phyloP scores from a whole-genome alignment of 2,888 invertebrate species.

The Poecilus cupreus region DNA sequence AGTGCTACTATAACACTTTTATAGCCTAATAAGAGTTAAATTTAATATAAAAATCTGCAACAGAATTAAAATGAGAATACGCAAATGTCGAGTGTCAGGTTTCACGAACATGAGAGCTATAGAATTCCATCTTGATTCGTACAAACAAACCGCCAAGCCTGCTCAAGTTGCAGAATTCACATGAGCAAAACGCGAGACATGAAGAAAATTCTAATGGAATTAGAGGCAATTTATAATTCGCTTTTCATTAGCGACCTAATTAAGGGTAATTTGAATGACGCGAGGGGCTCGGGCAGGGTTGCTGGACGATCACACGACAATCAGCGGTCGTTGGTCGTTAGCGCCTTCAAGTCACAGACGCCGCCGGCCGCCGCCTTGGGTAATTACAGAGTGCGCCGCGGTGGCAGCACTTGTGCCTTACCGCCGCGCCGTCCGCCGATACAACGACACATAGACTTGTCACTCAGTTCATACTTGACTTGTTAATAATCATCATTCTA shows the following conservation, averaged over 20 bases:
- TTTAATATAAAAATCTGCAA: too few relatives aligned
- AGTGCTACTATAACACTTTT: too few relatives aligned
- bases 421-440: background rate
- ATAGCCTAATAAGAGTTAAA: too few relatives aligned
- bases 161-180: background rate
- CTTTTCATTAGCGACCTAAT: slow-evolving; percentile 69
- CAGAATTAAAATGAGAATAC: too few relatives aligned
- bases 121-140: background rate
- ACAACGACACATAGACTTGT: slow-evolving; percentile 13
- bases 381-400: slow-evolving; percentile 50
- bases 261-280: slow-evolving; percentile 64
- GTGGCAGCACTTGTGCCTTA: slow-evolving; percentile 30
- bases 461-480: slow-evolving; percentile 34
- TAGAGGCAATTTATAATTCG: slow-evolving; percentile 67
- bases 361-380: slow-evolving; percentile 45
- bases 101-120: background rate
- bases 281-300: slow-evolving; percentile 2
- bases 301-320: slow-evolving; percentile 59
- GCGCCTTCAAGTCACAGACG: slow-evolving; percentile 52
- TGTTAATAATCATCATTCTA: background rate
- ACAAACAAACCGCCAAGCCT: background rate
- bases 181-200: slow-evolving; percentile 18
- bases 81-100: too few relatives aligned
- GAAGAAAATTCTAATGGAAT: slow-evolving; percentile 52
- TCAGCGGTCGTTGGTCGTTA: slow-evolving; percentile 59